Conservation (phyloP, 2,797 vertebrate genomes). For the Ctenosaura bakeri region DNA sequence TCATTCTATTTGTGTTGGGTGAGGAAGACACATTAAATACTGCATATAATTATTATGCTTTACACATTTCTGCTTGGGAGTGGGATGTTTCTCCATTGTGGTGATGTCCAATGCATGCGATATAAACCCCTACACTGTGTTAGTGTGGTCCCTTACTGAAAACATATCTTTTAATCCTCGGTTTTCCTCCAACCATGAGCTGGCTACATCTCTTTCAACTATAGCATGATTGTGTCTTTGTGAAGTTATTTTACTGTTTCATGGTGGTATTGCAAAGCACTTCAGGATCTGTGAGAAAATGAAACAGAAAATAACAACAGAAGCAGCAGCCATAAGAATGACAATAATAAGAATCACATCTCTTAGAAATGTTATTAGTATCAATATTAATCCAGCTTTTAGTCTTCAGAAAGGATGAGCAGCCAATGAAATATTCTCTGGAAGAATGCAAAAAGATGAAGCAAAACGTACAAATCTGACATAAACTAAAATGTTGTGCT, state of each 20-base stretch:
- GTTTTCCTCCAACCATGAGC: not conserved
- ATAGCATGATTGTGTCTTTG: not conserved
- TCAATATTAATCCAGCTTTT: not conserved
- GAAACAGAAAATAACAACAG: not conserved
- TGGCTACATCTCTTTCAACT: not conserved
- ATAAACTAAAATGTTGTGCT: constrained; percentile 8
- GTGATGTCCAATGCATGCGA: not conserved
- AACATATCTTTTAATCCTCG: not conserved
- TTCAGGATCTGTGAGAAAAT: not conserved
- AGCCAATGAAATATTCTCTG: not conserved
- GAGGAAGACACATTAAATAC: not conserved
- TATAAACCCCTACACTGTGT: no score
- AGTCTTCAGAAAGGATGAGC: not conserved
- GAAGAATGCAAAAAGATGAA: not conserved
- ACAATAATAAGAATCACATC: not conserved
- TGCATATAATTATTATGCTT: not conserved
- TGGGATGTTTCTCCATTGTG: not conserved
- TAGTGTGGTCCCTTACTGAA: not conserved
- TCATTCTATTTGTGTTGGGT: not conserved
- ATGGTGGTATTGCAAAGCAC: not conserved
- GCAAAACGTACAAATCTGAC: constrained; percentile 40
- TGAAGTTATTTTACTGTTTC: not conserved
- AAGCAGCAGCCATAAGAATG: not conserved
- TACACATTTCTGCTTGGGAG: not conserved
- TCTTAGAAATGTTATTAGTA: not conserved